Evolutionary conservation across 1,140 invertebrate genomes (phyloP), one percentile per base, ranked within the genome.

Genomic region (Proales similis): DNA sequence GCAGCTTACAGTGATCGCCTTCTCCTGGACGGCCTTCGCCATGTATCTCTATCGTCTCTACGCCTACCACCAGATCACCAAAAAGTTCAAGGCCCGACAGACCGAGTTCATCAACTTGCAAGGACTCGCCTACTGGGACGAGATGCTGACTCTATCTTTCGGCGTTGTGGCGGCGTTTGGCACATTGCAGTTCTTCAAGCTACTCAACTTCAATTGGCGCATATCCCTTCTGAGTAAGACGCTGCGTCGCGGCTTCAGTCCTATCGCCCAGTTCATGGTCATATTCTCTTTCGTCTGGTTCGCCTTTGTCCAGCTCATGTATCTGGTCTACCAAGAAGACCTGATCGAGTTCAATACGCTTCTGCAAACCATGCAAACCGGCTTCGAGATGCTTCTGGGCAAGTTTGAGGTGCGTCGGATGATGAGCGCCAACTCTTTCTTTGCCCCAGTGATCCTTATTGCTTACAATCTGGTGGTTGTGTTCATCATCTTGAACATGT

Each of bases 61-160:
- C 27, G 66, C 70, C 3, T 73, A 72, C 7, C 68, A 71, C 14
- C 46, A 64, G 19, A 69, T 78, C 14, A 69, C 76, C 4, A 63
- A 67, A 4, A 66, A 64, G 4, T 81, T 81, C 64, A 72, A 70
- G 32, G 66, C 70, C 17, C 76, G 75, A 9, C 67, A 75, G 38
- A 79, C 79, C 2, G 71, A 70, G 1, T 80, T 81, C 66, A 73
- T 80, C 45, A 36, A 78, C 46, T 73, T 81, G 48, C 75, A 79
- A 48, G 72, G 73, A 62, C 72, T 78, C n/a, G 71, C 74, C 4
- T 71, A 75, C 39, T 73, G 79, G 67, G 78, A 79, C 65, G 73
- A 80, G 30, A 39, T 73, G 19, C 78, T 78, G 61, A 70, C 67
- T 24, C 78, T 78, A 64, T 70, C 79, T 20, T 70, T 80, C 17